Percentiles rank a stretch among this genome's conserved stretches.
These are phyloP conservation scores for Apteryx mantelli DNA, from an alignment of 2,113 vertebrate species.

Conservation along the genomic window DNA sequence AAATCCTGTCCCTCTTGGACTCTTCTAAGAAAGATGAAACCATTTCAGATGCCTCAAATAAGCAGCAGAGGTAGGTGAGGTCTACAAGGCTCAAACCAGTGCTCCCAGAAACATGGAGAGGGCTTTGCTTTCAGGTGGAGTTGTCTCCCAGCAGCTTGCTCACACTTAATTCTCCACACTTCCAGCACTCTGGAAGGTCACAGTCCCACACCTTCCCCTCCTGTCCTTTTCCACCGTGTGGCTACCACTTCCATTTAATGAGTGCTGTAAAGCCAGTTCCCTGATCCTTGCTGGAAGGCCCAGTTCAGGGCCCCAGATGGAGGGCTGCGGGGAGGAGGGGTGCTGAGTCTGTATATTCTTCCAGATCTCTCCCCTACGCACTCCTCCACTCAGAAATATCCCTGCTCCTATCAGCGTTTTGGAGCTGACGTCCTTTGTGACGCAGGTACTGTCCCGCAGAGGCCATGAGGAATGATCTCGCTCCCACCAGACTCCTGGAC, in stretches of 20 bases:
- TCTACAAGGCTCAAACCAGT: neutral
- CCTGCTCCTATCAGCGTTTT: slow-evolving; percentile 53
- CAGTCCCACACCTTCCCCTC: neutral
- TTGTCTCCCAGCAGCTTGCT: neutral
- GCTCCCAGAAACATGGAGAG: neutral
- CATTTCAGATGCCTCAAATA: neutral
- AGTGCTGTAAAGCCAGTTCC: neutral
- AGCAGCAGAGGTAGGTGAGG: neutral
- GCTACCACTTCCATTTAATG: neutral
- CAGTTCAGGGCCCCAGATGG: neutral
- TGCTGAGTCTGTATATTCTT: slow-evolving; percentile 80
- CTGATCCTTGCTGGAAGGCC: neutral
- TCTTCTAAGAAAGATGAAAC: neutral
- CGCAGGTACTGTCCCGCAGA: neutral
- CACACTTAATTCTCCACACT: neutral
- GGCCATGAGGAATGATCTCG: neutral
- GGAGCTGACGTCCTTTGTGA: slow-evolving; percentile 52
- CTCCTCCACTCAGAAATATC: slow-evolving; percentile 61
- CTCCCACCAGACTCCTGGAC: neutral
- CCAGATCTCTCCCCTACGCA: slow-evolving; percentile 54
- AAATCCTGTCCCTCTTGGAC: neutral
- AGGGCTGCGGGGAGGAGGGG: neutral
- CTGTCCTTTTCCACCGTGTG: neutral
- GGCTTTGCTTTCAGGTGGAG: neutral
- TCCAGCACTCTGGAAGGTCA: neutral